Percentiles rank a stretch among this genome's conserved stretches.
These are phyloP conservation scores for Paracyclopina nana DNA, from an alignment of 1,140 invertebrate genomes.

Conservation along the genomic window DNA sequence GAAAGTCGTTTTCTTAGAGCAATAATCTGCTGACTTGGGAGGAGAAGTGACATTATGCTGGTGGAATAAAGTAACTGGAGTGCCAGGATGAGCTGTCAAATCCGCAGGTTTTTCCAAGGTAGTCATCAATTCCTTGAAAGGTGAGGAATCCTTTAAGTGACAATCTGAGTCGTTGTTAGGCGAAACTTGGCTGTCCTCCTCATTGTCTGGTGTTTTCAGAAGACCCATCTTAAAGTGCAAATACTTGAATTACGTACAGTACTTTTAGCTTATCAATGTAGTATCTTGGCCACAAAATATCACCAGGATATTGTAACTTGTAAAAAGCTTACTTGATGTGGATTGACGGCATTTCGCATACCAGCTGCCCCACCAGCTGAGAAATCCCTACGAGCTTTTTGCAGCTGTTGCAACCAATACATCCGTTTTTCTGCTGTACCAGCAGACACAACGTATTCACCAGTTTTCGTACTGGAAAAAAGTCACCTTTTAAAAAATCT, in stretches of 20 bases:
- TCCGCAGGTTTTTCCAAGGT: constrained; percentile 8
- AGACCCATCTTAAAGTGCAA: constrained; percentile 5
- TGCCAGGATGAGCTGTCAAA: too few relatives aligned
- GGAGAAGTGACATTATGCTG: background rate
- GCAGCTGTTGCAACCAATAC: constrained; percentile 5
- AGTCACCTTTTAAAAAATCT: too few relatives aligned
- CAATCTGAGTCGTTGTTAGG: too few relatives aligned
- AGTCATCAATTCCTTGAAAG: constrained; percentile 8
- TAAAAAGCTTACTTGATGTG: too few relatives aligned
- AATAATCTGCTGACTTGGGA: constrained; percentile 9
- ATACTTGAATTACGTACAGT: too few relatives aligned
- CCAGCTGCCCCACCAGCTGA: too few relatives aligned
- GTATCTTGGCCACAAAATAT: background rate
- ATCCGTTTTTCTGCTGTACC: background rate
- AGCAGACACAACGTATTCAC: background rate
- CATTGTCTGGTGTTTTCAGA: background rate
- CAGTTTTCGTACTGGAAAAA: background rate
- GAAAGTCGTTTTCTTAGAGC: constrained; percentile 12
- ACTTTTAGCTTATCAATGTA: too few relatives aligned
- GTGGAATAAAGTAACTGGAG: too few relatives aligned
- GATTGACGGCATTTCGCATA: too few relatives aligned
- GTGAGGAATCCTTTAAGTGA: constrained; percentile 1
- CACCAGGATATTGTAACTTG: background rate
- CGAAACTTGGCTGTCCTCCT: too few relatives aligned
- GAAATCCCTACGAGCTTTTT: background rate